These are phyloP conservation scores for Euglossa dilemma DNA, from an alignment of 1,140 invertebrate species.

Conservation along the genomic window DNA sequence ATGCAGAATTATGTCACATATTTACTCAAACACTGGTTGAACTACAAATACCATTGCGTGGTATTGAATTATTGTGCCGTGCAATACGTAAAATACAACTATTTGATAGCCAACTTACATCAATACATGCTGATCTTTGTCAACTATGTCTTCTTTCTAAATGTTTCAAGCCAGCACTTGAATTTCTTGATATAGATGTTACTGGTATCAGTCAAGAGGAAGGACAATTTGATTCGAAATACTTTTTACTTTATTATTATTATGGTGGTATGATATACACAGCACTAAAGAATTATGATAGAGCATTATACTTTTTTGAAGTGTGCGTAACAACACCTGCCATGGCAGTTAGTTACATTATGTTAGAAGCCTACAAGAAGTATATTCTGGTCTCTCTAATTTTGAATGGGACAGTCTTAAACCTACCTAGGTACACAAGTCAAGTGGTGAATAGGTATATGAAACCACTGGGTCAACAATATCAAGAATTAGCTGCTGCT, in stretches of 20 bases:
- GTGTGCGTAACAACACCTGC: conserved; percentile 96
- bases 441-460: conserved; percentile 91
- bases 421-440: conserved; percentile 94
- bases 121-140: conserved; percentile 96
- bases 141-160: conserved; percentile 95
- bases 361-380: conserved; percentile 98
- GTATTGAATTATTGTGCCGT: conserved; percentile 91
- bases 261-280: conserved; percentile 99
- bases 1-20: conserved; percentile 93
- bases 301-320: conserved; percentile 97
- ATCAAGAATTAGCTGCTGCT: conserved; percentile 93
- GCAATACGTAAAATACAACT: conserved; percentile 95
- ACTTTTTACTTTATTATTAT: conserved; percentile 97
- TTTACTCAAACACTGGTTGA: conserved; percentile 91
- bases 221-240: conserved; percentile 93
- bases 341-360: conserved; percentile 96
- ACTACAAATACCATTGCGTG: conserved; percentile 89
- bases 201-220: conserved; percentile 94
- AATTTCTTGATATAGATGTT: conserved; percentile 95
- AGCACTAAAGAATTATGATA: conserved; percentile 94
- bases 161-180: conserved; percentile 95
- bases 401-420: conserved; percentile 91
- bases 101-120: conserved; percentile 94
- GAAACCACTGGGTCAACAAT: conserved; percentile 95
- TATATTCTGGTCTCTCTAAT: conserved; percentile 96